A percentile compares a stretch with the other conserved stretches of the same genome.
phyloP scores from a whole-genome alignment of 1,140 invertebrate genomes.

The Conopomorpha cramerella region DNA sequence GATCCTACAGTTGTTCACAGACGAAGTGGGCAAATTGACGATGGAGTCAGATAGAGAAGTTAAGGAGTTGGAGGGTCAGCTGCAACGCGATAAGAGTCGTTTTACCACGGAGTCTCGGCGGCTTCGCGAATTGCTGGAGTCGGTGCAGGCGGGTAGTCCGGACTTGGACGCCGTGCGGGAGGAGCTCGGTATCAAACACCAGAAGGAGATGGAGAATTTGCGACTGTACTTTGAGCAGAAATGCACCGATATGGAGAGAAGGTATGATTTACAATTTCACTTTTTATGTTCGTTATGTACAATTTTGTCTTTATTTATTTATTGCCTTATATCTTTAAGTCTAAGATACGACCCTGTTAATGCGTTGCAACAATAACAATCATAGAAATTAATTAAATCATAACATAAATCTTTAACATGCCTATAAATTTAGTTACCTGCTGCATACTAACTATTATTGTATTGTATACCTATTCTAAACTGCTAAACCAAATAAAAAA shows the following conservation, averaged over 20 bases:
- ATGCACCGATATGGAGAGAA: slow-evolving; percentile 75
- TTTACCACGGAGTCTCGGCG: slow-evolving; percentile 47
- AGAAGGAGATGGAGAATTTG: slow-evolving; percentile 76
- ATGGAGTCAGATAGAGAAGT: slow-evolving; percentile 52
- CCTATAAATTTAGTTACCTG: too few relatives aligned
- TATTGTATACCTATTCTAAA: too few relatives aligned
- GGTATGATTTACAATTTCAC: slow-evolving; percentile 47
- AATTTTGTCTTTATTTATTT: neutral
- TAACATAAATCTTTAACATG: too few relatives aligned
- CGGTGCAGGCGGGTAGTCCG: slow-evolving; percentile 54
- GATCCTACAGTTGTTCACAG: slow-evolving; percentile 52
- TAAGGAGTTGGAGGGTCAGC: slow-evolving; percentile 43
- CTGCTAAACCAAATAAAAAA: too few relatives aligned
- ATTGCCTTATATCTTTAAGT: too few relatives aligned
- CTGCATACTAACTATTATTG: too few relatives aligned
- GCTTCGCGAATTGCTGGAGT: slow-evolving; percentile 44
- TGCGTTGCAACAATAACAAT: too few relatives aligned
- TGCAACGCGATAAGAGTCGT: slow-evolving; percentile 39
- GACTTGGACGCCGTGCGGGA: slow-evolving; percentile 57
- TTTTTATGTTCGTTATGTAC: neutral
- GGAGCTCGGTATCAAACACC: slow-evolving; percentile 66
- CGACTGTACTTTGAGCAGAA: slow-evolving; percentile 79
- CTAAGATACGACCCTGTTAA: too few relatives aligned
- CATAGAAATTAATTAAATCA: too few relatives aligned
- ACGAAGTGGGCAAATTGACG: slow-evolving; percentile 49